Percentiles rank a stretch among this genome's conserved stretches.
Evolutionary conservation across 1,140 invertebrate genomes (phyloP).

Genomic region (Drosophila nannoptera): DNA sequence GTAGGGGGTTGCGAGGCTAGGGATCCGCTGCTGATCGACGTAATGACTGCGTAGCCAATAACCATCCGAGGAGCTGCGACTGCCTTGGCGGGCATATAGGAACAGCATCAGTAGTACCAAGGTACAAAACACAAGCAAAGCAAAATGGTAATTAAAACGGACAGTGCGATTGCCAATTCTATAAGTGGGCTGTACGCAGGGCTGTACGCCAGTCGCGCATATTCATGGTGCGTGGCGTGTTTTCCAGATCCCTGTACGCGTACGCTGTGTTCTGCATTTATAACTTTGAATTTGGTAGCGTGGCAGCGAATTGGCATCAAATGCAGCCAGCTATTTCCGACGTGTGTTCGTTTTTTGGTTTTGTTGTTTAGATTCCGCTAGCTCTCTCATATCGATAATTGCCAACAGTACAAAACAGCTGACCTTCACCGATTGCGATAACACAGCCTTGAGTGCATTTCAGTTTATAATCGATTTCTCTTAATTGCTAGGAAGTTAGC

Average conservation of each 20-base stretch:
- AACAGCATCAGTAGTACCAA: constrained; percentile 83
- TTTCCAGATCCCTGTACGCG: constrained; percentile 51
- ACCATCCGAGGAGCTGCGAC: constrained; percentile 61
- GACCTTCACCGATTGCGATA: constrained; percentile 2
- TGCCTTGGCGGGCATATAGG: constrained; percentile 81
- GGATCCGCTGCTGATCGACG: constrained; percentile 44
- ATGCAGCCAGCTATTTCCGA: constrained; percentile 17
- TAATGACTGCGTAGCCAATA: constrained; percentile 49
- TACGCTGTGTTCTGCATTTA: constrained; percentile 63
- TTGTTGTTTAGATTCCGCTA: constrained; percentile 33
- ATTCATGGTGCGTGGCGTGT: constrained; percentile 67
- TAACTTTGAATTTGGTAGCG: constrained; percentile 22
- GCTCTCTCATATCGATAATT: constrained; percentile 29
- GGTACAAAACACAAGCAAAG: constrained; percentile 83
- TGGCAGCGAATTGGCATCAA: constrained; percentile 13
- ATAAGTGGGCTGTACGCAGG: constrained; percentile 89
- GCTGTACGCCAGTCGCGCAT: constrained; percentile 91
- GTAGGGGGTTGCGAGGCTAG: constrained; percentile 79
- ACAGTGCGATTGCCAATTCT: constrained; percentile 90
- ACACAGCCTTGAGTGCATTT: too few species aligned
- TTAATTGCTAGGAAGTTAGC: too few species aligned
- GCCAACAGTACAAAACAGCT: constrained; percentile 18
- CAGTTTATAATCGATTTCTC: too few species aligned
- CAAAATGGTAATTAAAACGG: constrained; percentile 88
- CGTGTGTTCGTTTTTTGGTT: constrained; percentile 56